A percentile compares a stretch with the other conserved stretches of the same genome.
These are phyloP conservation scores for Chelonoidis abingdonii DNA, from an alignment of 2,113 vertebrate genomes.

Conservation along the genomic window DNA sequence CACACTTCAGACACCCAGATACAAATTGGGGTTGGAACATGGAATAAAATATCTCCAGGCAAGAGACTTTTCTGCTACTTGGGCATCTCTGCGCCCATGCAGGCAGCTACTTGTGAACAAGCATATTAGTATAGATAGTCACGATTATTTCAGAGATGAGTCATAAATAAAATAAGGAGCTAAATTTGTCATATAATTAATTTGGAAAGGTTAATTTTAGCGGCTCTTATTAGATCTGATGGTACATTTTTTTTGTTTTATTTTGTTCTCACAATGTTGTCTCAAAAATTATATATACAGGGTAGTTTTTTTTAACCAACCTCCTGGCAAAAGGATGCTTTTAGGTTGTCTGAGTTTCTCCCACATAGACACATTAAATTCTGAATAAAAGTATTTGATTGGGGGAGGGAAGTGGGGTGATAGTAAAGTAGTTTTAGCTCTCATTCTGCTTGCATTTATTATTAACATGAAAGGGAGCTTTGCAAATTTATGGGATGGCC, in stretches of 20 bases:
- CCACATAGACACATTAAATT: not conserved
- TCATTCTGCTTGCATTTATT: not conserved
- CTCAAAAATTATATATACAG: not conserved
- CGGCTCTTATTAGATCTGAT: not conserved
- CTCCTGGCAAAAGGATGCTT: rapidly evolving
- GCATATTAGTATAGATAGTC: not conserved
- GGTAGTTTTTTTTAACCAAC: not conserved
- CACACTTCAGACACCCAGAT: not conserved
- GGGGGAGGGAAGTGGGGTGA: not conserved
- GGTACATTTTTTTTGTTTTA: not conserved
- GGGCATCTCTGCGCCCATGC: not conserved
- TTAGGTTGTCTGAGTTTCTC: not conserved
- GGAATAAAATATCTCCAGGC: not conserved
- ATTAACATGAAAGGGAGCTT: not conserved
- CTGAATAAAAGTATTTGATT: not conserved
- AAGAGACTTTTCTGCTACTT: not conserved
- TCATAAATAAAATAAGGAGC: not conserved
- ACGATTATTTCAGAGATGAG: not conserved
- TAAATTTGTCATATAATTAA: not conserved
- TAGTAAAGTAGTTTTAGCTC: not conserved
- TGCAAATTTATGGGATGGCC: not conserved
- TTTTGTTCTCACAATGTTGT: not conserved
- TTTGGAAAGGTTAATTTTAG: not conserved
- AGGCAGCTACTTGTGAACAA: not conserved
- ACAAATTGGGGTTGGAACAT: not conserved